Base-by-base conservation (phyloP, 2,797 vertebrate species). In the Knipowitschia caucasica region DNA sequence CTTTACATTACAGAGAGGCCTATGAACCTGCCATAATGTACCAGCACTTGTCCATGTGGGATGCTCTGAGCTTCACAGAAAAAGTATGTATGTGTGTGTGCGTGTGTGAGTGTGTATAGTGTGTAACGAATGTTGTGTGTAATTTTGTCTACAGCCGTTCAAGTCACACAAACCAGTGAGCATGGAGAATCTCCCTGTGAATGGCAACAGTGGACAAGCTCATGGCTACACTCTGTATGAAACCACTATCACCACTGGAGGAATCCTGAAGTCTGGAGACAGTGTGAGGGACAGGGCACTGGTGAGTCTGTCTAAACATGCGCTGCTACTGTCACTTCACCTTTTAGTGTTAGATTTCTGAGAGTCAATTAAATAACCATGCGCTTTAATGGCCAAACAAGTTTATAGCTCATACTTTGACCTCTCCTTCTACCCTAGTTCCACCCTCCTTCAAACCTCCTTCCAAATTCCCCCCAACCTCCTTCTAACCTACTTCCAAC, bases 201-300 rank as follows among this genome's bases (percentile, higher is more conserved):
- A 96, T 5, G 78, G 89, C 3, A 87, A 82, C 8, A 93, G 90
- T 0, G 96, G 96, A 4, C 96, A 99, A 86, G 89, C 93, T 0
- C 92, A 89, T 0, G 96, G 96, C 1, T 99, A 99, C 27, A 91
- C 90, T 0, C 85, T 99, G 29, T 99, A 99, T 0, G 94, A 97
- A 88, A 92, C 93, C 0, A 76, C 84, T 46, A 92, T 98, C 43
- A 83, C 78, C 12, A 85, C 83, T 0, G 92, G 94, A 9, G 96
- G 96, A 0, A 27, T 82, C 1, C 76, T 99, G 55, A 84, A 87
- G 34, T 92, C 92, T 0, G 82, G 68, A n/a, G 84, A 89, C 53
- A 85, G 91, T 0, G 81, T 96, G 45, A 76, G 90, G 34, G 96
- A 99, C 83, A 80, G 93, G 53, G 96, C 95, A 0, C 89, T 95